Base-by-base conservation (phyloP, 2,113 vertebrate species). In the Corvus hawaiiensis region DNA sequence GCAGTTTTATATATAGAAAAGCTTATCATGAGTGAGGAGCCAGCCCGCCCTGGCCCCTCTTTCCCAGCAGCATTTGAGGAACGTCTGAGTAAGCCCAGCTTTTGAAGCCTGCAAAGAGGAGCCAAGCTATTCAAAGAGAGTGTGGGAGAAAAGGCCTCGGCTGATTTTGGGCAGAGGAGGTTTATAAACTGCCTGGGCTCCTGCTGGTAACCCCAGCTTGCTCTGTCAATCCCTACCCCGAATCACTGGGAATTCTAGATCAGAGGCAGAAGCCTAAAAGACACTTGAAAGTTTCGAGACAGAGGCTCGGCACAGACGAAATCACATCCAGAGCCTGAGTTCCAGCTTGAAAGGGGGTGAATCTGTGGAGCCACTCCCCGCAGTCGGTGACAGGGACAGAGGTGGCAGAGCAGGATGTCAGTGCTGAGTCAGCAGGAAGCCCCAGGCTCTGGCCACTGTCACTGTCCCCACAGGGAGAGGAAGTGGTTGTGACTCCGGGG, bases 351-450 rank as follows among this genome's bases (percentile, higher is more conserved):
- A 35, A 35, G 16, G 3, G 6, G 26, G 7, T 7, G 39, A 27
- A 14, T 1, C 3, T 3, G 23, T 2, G 0, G 10, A 52, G 82
- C 76, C 41, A 18, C 6, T 11, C 5, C 13, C 24, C 1, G 0
- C 0, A 1, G 52, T 2, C 13, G 8, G 24, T 1, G 48, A 10
- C 32, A 8, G 22, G 27, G 44, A 9, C 74, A 13, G 67, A 0
- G 3, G 58, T 8, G 63, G 67, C 41, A 18, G 21, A 10, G 81
- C 84, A 46, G 80, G 63, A 61, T 13, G 51, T 0, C 54, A 2
- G 12, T 1, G 67, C 74, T 54, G 68, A 81, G 63, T 5, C 74
- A 73, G 78, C 63, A 84, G n/a, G 14, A 59, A 64, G 16, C 22
- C 51, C 46, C 2, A 6, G 49, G 59, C 69, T 20, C 37, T 43